Conservation (phyloP, 2,888 invertebrate genomes). For the Lottia scabra region DNA sequence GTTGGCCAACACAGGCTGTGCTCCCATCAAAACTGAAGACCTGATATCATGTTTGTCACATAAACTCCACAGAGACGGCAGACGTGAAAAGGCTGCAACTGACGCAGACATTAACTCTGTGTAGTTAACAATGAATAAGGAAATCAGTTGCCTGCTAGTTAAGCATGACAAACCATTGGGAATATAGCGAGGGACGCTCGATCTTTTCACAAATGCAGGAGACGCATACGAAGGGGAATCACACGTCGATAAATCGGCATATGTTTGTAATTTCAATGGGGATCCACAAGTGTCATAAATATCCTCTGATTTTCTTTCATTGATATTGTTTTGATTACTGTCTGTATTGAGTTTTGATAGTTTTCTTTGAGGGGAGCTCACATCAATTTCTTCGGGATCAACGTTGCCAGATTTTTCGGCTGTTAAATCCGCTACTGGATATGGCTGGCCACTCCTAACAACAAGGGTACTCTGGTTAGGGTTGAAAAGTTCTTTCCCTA, state of each 20-base stretch:
- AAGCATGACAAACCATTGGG: neutral
- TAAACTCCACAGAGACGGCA: conserved; percentile 35
- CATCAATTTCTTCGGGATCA: neutral
- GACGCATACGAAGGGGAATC: conserved; percentile 12
- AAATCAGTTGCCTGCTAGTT: neutral
- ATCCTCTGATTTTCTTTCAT: neutral
- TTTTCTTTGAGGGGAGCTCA: neutral
- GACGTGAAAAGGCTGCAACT: neutral
- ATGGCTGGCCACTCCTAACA: neutral
- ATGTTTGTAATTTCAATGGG: conserved; percentile 44
- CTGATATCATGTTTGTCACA: conserved; percentile 43
- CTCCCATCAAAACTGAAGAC: conserved; percentile 35
- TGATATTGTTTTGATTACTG: neutral
- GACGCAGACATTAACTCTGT: neutral
- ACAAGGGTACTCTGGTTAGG: neutral
- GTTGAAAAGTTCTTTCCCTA: neutral
- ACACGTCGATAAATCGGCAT: conserved; percentile 45
- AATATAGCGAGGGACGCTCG: neutral
- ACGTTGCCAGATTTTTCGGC: neutral
- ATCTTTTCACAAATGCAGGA: neutral
- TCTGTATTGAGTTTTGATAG: neutral
- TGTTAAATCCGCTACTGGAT: neutral
- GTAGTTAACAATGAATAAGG: conserved; percentile 11
- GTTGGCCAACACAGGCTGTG: conserved; percentile 25
- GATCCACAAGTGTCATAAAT: conserved; percentile 30